Evolutionary conservation across 2,797 vertebrate genomes (phyloP), one percentile per base, ranked within the genome.

Genomic region (Lagorchestes hirsutus): DNA sequence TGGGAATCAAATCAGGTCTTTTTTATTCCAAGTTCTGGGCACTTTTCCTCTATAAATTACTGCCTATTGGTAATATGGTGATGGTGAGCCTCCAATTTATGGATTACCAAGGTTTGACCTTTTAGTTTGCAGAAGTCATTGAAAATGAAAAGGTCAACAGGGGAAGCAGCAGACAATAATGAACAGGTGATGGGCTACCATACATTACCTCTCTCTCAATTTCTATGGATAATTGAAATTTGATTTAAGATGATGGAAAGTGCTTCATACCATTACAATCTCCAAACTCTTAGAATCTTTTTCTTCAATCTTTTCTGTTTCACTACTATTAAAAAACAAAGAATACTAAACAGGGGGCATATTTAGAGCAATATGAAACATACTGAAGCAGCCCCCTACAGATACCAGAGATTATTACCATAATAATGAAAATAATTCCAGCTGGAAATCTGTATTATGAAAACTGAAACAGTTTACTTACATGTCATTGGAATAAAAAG

Each of bases 401-500:
- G 54, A 95, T 94, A 54, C 18, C 59, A 82, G 57, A 93, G 5
- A 46, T 4, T 54, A 93, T 90, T 96, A 62, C 58, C 54, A 96
- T 90, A 92, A 94, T 91, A 94, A 94, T 93, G 93, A 91, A 95
- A 90, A 96, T 67, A 92, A 96, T 91, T 94, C 40, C 28, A 93
- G 92, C 22, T 94, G 56, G 34, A 95, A 95, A 95, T 95, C 0
- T 87, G 27, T 54, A 82, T 56, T 74, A 13, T 29, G 93, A 59
- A 50, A 92, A 50, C 1, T 28, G 93, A 90, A 58, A 82, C 90
- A 67, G 87, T 31, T 95, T 96, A 95, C 95, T 87, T 96, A 52
- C 57, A 90, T 91, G 16, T 5, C 55, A 46, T 52, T 94, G 87
- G 52, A 59, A 8, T 93, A 92, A 50, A 93, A 95, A 93, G n/a